Evolutionary conservation across 2,888 invertebrate genomes (phyloP).

Genomic region (Deilephila elpenor): DNA sequence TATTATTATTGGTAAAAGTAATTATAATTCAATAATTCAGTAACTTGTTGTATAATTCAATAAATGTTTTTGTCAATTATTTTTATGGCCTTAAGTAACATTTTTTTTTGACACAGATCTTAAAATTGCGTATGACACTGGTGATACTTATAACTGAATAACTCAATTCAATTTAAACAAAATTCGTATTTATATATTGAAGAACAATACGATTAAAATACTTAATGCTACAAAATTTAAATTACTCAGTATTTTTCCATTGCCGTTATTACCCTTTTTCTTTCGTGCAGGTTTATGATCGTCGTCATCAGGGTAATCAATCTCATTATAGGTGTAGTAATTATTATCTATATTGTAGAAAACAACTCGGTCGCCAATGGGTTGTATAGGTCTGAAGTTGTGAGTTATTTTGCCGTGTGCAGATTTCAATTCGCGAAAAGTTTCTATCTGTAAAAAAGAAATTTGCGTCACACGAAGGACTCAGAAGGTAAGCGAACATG

Average conservation of each 20-base stretch:
- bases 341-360: constrained; percentile 84
- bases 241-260: constrained; percentile 27
- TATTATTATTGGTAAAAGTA: too few species aligned
- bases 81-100: too few species aligned
- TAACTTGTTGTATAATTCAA: too few species aligned
- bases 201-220: constrained; percentile 5
- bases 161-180: neutral
- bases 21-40: too few species aligned
- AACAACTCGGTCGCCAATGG: constrained; percentile 88
- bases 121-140: neutral
- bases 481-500: neutral
- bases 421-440: constrained; percentile 88
- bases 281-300: constrained; percentile 46
- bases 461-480: constrained; percentile 12
- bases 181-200: neutral
- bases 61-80: too few species aligned
- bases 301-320: constrained; percentile 63
- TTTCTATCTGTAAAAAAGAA: constrained; percentile 85
- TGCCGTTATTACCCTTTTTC: constrained; percentile 55
- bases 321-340: constrained; percentile 75
- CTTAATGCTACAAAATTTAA: neutral
- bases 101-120: too few species aligned
- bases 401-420: constrained; percentile 88
- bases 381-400: constrained; percentile 93
- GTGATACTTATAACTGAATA: too few species aligned